Base-by-base conservation (phyloP, 2,797 vertebrate genomes). In the Cottoperca gobio region DNA sequence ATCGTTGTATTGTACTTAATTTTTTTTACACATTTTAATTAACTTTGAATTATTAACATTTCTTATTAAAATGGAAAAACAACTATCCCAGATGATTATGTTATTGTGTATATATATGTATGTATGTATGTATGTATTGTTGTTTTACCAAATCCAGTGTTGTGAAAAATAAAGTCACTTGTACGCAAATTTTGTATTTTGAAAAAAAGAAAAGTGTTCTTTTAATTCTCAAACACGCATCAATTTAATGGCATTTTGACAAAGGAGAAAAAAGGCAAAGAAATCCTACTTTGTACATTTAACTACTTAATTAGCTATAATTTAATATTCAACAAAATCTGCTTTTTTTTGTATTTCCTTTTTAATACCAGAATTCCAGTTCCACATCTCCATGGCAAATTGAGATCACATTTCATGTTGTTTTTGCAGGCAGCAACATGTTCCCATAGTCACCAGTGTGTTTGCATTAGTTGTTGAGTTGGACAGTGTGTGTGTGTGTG, bases 361-460 rank as follows among this genome's bases (percentile, higher is more conserved):
- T n/a, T 48, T 42, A n/a, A 48, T 37, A 6, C 61, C 4, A 49
- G 45, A 74, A 65, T 73, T 88, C 53, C 19, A 60, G 42, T 60
- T 86, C 55, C 5, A 26, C 57, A 33, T 73, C 81, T 74, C 79
- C 50, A 35, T 81, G 76, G 57, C 63, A 64, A 81, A 55, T n/a
- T 60, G 61, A 77, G 69, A 57, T 88, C 81, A 77, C 67, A 72
- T 87, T 82, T 73, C 82, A 81, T 26, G n/a, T 66, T 83, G 70
- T 53, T 76, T 75, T 81, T 79, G 73, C 8, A 54, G 54, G 64
- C 39, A 83, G 54, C 57, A 59, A 66, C 54, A 52, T 19, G 92
- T 93, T 91, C 76, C 90, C 89, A 89, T 91, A 71, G 91, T 67
- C 64, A 88, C 91, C 70, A 45, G 40, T 86, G 40, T 87, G 83